Evolutionary conservation across 2,113 vertebrate species (phyloP), one percentile per base, ranked within the genome.

Genomic region (Oreochromis spilurus): DNA sequence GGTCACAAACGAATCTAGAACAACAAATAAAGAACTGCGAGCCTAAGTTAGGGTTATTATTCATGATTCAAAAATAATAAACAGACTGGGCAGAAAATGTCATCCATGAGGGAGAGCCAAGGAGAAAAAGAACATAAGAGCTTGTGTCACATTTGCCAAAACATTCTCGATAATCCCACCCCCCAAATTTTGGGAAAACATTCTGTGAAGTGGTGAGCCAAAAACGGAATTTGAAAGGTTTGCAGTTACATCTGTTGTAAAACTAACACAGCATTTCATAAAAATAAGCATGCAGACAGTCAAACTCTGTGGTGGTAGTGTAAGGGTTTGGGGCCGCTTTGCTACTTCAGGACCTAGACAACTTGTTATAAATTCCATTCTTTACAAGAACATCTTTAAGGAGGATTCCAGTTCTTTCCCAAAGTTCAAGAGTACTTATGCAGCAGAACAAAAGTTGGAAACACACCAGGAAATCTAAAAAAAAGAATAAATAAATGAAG

Each of bases 381-480:
- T 70, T 24, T 70, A 40, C 38, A 24, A 70, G n/a, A 70, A 70
- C 21, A 45, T 70, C 13, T 13, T 16, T 43, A 16, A 26, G 7
- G 0, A 6, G 38, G n/a, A 17, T 43, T 26, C 38, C 21, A 72
- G 65, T 0, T 72, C 38, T 24, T 72, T 24, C n/a, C 1, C 13
- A 38, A 43, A 45, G 13, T 24, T 72, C 38, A 72, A 45, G 24
- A 14, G 38, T 24, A 45, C 38, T 45, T 16, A 70, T 70, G 14
- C 9, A 24, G 65, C 13, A 70, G 65, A 9, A 70, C 40, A 5
- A 70, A 24, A 16, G 13, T 2, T 4, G 12, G 38, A 70, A 43
- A 43, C 65, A 26, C n/a, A 70, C 38, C 38, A 70, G 38, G n/a
- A 70, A 70, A 14, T 70, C 65, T 43, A n/a, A n/a, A 43, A 43